Conservation (phyloP, 1,140 invertebrate species). For the Drosophila ironensis region DNA sequence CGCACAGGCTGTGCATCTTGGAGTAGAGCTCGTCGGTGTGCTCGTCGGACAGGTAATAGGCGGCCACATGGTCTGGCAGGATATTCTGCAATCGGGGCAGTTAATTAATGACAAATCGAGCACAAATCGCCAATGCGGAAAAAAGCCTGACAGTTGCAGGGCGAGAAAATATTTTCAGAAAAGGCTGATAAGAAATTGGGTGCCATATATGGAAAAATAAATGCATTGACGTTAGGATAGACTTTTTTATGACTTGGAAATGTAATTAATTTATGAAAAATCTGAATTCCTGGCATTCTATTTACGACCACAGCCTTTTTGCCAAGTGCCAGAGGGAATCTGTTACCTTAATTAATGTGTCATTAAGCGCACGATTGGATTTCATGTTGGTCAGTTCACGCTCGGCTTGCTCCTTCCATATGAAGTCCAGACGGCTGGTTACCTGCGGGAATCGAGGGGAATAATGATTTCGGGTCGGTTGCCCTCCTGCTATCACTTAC, state of each 20-base stretch:
- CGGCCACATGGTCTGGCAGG: slow-evolving; percentile 96
- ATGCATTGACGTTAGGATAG: too few relatives aligned
- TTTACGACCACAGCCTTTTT: background rate
- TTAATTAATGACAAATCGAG: slow-evolving; percentile 54
- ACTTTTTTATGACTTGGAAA: too few relatives aligned
- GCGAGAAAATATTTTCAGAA: background rate
- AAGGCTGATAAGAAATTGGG: too few relatives aligned
- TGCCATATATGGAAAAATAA: too few relatives aligned
- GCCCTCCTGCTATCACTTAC: slow-evolving; percentile 22
- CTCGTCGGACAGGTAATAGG: slow-evolving; percentile 93
- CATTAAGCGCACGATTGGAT: slow-evolving; percentile 81
- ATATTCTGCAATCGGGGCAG: slow-evolving; percentile 87
- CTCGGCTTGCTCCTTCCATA: slow-evolving; percentile 97
- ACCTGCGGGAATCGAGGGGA: slow-evolving; percentile 82
- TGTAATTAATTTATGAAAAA: background rate
- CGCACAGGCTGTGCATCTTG: slow-evolving; percentile 95
- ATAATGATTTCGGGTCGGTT: background rate
- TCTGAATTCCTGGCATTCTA: background rate
- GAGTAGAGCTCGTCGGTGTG: slow-evolving; percentile 94
- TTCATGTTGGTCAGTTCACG: slow-evolving; percentile 95
- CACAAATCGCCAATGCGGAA: too few relatives aligned
- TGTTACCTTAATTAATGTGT: slow-evolving; percentile 81
- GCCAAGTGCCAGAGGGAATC: background rate
- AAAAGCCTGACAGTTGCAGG: background rate
- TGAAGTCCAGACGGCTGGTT: slow-evolving; percentile 94